Base-by-base conservation (phyloP, 2,113 vertebrate genomes). In the Tragulus kanchil region DNA sequence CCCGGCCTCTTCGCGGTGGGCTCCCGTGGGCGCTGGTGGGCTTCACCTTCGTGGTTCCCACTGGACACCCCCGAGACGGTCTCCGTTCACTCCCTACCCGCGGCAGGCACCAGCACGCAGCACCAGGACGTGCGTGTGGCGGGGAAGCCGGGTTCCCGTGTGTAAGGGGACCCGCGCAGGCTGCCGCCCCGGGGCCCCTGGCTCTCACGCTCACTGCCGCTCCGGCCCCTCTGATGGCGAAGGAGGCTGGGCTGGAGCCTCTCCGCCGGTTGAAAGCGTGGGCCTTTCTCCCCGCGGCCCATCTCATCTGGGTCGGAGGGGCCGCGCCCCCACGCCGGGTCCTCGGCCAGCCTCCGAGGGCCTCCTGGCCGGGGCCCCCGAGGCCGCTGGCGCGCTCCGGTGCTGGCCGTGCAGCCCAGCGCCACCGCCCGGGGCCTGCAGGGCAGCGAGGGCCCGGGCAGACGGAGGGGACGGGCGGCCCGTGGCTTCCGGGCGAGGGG, bases 51-150 rank as follows among this genome's bases (percentile, higher is more conserved):
- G 50, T 36, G 54, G 2, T 11, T 21, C 50, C 50, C 42, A 1
- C 15, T 87, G 26, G 42, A 21, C 3, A 0, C 0, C 25, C 31
- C 56, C 10, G 67, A 31, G 48, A 9, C 5, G 4, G 2, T 11
- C 1, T 8, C n/a, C 0, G 0, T 26, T 23, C 16, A 0, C 6
- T n/a, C 28, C 36, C 56, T 5, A 42, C 45, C 13, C 5, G n/a
- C 11, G 0, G 16, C 71, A 8, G 45, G 15, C 25, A 12, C 52
- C 5, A 19, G 6, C 11, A 2, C 21, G 0, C 4, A 59, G 65
- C 26, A 7, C 0, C 48, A 52, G 7, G 1, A 0, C 1, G 3
- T 0, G 15, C 15, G 1, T 0, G 1, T 1, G 0, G 11, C 21
- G 2, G 50, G 45, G 31, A 31, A 54, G 52, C 16, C 73, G 14